Base-by-base conservation (phyloP, 1,140 invertebrate genomes). In the Stenopsyche tienmushanensis region DNA sequence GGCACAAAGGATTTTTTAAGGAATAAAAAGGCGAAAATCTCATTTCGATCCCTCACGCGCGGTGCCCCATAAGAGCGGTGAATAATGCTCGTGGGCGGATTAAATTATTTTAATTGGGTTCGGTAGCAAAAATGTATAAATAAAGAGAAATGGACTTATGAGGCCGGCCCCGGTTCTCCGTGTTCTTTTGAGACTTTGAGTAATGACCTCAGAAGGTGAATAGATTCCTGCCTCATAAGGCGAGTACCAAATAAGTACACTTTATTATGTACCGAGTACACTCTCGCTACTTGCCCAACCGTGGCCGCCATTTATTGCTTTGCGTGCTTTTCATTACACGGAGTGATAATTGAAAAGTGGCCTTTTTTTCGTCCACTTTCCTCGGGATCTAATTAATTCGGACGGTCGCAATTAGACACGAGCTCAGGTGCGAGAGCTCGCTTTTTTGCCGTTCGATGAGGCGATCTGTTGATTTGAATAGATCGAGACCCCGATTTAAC, bases 61-160 rank as follows among this genome's bases (percentile, higher is more conserved):
- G 77, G 78, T 76, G 77, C 75, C 72, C 73, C 71, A 73, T 72
- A 65, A 68, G 64, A 67, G 71, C 59, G 58, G 68, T 76, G 76
- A 78, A 77, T 77, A 79, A 80, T 74, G 71, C 77, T 71, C 62
- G 72, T 66, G 70, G 75, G 77, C 77, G 73, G 77, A 74, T 78
- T 77, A 75, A 80, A 80, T 81, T 79, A 80, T 80, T 80, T 80
- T 81, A 80, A 81, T 80, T 81, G 78, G 76, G 75, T 79, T 77
- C 78, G 77, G 78, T 81, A 81, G 79, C 78, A 72, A 70, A 70
- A 70, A 70, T 70, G 68, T 70, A 70, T 70, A 70, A 70, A 70
- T 70, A 70, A 70, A 70, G 68, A 64, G 63, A 62, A 70, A 66
- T 66, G 54, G 58, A 62, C 67, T 69, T 69, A 65, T 52, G 67